Percentiles rank a stretch among this genome's conserved stretches.
phyloP scores from a whole-genome alignment of 2,113 vertebrate species.

The Mus spicilegus region DNA sequence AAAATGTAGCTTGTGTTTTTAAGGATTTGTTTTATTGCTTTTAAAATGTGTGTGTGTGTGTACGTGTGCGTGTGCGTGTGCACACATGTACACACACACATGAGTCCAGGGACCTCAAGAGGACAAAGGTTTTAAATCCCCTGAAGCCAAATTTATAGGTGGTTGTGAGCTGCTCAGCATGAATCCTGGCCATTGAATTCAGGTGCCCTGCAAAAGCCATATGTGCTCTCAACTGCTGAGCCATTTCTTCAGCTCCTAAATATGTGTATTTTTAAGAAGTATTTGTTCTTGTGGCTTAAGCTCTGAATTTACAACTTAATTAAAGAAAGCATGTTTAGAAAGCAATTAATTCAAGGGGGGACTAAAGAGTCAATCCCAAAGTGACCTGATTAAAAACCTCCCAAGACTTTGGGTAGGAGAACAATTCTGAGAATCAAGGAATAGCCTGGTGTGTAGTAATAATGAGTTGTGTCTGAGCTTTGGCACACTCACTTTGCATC shows the following conservation, averaged over 20 bases:
- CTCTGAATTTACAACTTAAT: conserved; percentile 25
- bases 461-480: not conserved
- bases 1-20: not conserved
- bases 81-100: not conserved
- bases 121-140: not conserved
- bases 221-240: not conserved
- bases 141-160: not conserved
- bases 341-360: not conserved
- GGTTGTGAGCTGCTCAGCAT: not conserved
- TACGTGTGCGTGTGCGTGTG: too few relatives aligned
- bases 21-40: not conserved
- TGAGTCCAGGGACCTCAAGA: not conserved
- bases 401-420: not conserved
- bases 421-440: not conserved
- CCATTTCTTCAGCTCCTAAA: not conserved
- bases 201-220: not conserved
- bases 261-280: not conserved
- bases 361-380: not conserved
- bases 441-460: not conserved
- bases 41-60: not conserved
- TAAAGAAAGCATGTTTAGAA: not conserved
- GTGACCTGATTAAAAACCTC: not conserved
- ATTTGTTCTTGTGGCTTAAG: not conserved
- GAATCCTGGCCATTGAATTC: not conserved
- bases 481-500: not conserved